Conservation (phyloP, 2,888 invertebrate genomes). For the Leptinotarsa juncta region DNA sequence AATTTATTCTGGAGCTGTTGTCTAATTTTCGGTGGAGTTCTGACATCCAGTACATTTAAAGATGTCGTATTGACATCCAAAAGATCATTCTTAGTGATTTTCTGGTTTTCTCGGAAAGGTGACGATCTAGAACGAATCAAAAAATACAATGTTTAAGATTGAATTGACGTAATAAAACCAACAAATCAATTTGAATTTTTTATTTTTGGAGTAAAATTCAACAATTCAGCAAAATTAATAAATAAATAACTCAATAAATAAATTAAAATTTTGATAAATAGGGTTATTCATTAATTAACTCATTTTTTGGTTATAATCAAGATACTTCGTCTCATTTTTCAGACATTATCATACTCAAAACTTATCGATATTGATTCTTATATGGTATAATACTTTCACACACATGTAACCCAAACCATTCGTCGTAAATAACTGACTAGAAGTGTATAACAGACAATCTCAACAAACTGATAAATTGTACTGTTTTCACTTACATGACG, state of each 20-base stretch:
- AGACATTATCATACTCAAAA: background rate
- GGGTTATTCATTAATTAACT: background rate
- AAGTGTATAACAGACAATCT: background rate
- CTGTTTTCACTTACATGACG: background rate
- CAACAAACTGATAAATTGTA: background rate
- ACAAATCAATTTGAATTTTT: conserved; percentile 9
- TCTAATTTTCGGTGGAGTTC: conserved; percentile 75
- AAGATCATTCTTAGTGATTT: conserved; percentile 71
- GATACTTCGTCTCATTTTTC: conserved; percentile 5
- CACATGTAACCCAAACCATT: background rate
- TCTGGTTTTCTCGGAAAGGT: conserved; percentile 69
- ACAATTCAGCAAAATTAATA: conserved; percentile 32
- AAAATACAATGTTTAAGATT: conserved; percentile 9
- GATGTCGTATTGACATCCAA: conserved; percentile 65
- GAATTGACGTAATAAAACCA: conserved; percentile 1
- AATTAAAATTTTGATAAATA: background rate
- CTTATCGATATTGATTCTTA: background rate
- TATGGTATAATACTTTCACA: background rate
- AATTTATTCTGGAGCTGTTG: conserved; percentile 66
- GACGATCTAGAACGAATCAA: conserved; percentile 61
- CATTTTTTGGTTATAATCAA: background rate
- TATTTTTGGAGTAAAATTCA: conserved; percentile 32
- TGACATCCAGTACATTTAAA: conserved; percentile 65
- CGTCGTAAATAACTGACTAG: background rate
- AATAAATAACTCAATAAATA: conserved; percentile 10